These are phyloP conservation scores for Apamea monoglypha DNA, from an alignment of 2,888 invertebrate species.

Conservation along the genomic window DNA sequence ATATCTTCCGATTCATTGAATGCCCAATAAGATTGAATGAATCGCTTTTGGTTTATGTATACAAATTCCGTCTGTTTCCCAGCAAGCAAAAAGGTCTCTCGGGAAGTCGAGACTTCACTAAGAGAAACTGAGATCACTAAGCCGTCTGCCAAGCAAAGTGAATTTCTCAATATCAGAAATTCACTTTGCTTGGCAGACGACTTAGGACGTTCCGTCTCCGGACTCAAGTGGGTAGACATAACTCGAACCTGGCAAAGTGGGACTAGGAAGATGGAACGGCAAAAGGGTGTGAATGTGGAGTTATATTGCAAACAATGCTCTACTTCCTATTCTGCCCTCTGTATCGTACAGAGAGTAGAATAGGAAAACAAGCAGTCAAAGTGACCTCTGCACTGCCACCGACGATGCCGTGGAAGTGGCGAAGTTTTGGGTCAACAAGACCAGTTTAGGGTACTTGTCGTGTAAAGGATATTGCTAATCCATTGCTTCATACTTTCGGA, in stretches of 20 bases:
- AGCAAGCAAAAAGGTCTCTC: not conserved
- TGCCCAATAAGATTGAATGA: conserved; percentile 14
- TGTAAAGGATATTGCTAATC: too few species aligned
- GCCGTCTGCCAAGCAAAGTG: too few species aligned
- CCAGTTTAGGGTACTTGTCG: too few species aligned
- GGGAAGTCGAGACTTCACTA: not conserved
- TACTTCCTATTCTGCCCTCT: not conserved
- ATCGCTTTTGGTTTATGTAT: not conserved
- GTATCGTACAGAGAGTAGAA: too few species aligned
- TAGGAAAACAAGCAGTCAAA: not conserved
- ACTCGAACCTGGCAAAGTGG: not conserved
- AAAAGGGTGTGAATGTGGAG: not conserved
- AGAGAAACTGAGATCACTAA: not conserved
- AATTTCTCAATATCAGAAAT: too few species aligned
- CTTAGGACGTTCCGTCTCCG: too few species aligned
- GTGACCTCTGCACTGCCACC: too few species aligned
- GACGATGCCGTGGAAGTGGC: not conserved
- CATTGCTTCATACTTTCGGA: too few species aligned
- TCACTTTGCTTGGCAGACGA: too few species aligned
- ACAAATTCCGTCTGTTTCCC: not conserved
- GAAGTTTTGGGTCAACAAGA: not conserved
- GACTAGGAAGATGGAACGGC: not conserved
- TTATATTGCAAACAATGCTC: not conserved
- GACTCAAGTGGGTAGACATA: not conserved
- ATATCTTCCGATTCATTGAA: conserved; percentile 35